Conservation (phyloP, 2,797 vertebrate species). For the Sebastes umbrosus region DNA sequence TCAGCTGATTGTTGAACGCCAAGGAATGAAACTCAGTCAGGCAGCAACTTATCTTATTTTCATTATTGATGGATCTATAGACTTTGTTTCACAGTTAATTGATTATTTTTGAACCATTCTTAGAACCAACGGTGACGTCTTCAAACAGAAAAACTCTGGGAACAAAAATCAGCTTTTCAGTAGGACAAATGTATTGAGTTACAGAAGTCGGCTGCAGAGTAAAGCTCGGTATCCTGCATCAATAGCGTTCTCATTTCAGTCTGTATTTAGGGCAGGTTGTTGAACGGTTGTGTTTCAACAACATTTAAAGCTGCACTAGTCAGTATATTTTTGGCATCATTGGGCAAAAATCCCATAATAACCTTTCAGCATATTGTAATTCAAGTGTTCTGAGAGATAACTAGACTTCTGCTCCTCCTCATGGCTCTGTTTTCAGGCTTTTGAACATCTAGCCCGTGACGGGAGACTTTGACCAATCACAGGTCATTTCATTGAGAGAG, state of each 20-base stretch:
- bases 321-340: too few species aligned
- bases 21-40: background rate
- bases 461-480: too few species aligned
- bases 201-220: background rate
- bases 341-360: accelerated
- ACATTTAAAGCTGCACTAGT: background rate
- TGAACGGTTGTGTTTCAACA: background rate
- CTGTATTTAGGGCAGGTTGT: background rate
- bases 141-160: background rate
- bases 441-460: too few species aligned
- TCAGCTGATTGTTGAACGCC: background rate
- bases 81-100: background rate
- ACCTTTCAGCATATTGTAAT: too few species aligned
- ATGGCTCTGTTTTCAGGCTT: too few species aligned
- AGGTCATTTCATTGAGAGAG: too few species aligned
- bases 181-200: background rate
- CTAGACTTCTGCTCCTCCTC: too few species aligned
- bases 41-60: background rate
- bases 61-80: background rate
- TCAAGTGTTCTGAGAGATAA: too few species aligned
- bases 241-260: background rate
- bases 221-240: background rate
- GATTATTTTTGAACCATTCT: too few species aligned
- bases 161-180: background rate
- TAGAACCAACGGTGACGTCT: background rate